Base-by-base conservation (phyloP, 1,140 invertebrate genomes). In the Adoxophyes honmai region DNA sequence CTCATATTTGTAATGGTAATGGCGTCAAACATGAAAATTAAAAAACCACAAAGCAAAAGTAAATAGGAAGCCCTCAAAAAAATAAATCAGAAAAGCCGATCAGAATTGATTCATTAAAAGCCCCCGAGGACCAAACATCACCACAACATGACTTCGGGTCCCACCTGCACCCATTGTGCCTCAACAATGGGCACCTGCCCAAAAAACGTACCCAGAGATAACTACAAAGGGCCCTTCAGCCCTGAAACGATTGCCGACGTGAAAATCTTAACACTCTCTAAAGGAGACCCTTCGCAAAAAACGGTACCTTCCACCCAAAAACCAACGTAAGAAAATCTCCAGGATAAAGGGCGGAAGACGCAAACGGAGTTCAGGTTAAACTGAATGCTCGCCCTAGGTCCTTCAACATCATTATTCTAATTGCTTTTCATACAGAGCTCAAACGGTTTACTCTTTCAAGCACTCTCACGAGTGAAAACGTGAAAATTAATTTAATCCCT, bases 331-430 rank as follows among this genome's bases (percentile, higher is more conserved):
- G 10, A 37, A 36, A 61, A 71, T 28, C 21, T 28, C 6, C 6
- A 44, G 16, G 2, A 35, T 4, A 8, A 37, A 13, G 8, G 5
- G 6, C 9, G 3, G 15, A 34, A 34, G 48, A 33, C 15, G 34
- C 8, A 6, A 10, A 9, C 0, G 15, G 21, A 58, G 64, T 13
- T 65, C 57, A 11, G n/a, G n/a, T 16, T 39, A 67, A 33, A 59
- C 44, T 65, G 69, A 73, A 0, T 16, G 42, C 11, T 18, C 21
- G 16, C 71, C 56, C 62, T 64, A 73, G 59, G 60, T 65, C 58
- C 75, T 82, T 76, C 69, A 79, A 74, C 71, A 81, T 86, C 79
- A 86, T 86, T 86, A 86, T 86, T 81, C 78, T 86, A 86, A 86
- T 86, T 86, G 81, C 79, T 86, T 84, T 82, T 82, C 81, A 79